phyloP scores from a whole-genome alignment of 2,888 invertebrate species.

The Protula sp. region DNA sequence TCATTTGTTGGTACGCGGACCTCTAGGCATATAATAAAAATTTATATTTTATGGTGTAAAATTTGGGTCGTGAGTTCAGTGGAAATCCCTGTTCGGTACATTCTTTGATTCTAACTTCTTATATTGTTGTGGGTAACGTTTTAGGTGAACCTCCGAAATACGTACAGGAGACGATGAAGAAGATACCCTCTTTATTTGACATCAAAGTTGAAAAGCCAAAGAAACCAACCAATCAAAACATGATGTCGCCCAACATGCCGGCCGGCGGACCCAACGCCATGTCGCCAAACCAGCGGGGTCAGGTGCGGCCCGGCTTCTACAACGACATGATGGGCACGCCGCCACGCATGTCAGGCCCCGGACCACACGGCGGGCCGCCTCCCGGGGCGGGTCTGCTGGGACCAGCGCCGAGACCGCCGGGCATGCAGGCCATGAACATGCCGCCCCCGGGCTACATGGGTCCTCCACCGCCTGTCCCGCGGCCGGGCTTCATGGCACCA shows the following conservation, averaged over 20 bases:
- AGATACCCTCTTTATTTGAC: constrained; percentile 49
- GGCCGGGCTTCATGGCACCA: not conserved
- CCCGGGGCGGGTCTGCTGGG: not conserved
- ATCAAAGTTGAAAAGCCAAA: constrained; percentile 30
- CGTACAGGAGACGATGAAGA: constrained; percentile 26
- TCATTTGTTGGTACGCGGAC: no score
- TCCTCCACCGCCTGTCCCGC: constrained; percentile 1
- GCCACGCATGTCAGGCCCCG: not conserved
- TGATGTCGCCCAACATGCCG: constrained; percentile 2
- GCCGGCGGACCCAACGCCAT: not conserved
- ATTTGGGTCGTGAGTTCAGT: no score
- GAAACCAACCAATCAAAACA: not conserved
- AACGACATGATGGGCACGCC: constrained; percentile 4
- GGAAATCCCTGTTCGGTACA: no score
- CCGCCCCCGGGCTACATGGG: constrained; percentile 8
- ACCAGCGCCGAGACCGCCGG: not conserved
- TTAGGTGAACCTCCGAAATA: not conserved
- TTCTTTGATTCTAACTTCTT: no score
- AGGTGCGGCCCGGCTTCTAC: constrained; percentile 5
- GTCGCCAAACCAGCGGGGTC: not conserved
- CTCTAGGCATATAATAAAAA: no score
- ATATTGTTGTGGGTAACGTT: no score
- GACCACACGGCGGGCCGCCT: not conserved
- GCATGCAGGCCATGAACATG: not conserved
- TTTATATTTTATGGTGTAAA: no score